Evolutionary conservation across 2,797 vertebrate genomes (phyloP), one percentile per base, ranked within the genome.

Genomic region (Pseudochirops cupreus): DNA sequence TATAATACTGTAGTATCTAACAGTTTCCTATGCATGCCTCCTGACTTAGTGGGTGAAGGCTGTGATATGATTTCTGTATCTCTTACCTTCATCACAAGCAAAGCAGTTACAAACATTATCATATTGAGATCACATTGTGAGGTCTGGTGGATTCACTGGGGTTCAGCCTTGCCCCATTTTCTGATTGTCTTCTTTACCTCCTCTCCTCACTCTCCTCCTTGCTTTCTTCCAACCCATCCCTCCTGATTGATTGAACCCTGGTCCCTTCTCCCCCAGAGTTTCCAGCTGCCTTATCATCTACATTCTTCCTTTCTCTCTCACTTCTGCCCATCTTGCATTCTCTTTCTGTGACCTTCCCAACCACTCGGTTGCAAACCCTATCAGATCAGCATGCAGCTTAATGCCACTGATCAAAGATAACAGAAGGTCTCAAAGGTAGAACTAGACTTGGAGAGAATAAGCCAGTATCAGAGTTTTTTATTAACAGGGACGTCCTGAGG

Each of bases 71-170:
- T 91, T 93, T 92, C 94, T 94, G 92, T 26, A 56, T 93, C 94
- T 95, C 55, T 96, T 59, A 55, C 62, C 53, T 94, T 94, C 33
- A 92, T 93, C 94, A 96, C 56, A 94, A 95, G 13, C 59, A 53
- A 95, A 57, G 58, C 56, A 93, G 67, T 24, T 46, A 39, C 21
- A 82, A 46, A 39, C 21, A 74, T 39, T 39, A 24, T 82, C n/a
- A 21, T 82, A 82, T 3, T 82, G 67, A 82, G n/a, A 21, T 82
- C n/a, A 82, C 46, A 82, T 5, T 24, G 33, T 67, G 14, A 67
- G 33, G 5, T n/a, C n/a, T 82, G 16, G 67, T 82, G n/a, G 67
- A 82, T 24, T 6, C n/a, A 21, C 18, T 24, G 9, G 18, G 9
- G 2, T 82, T 39, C 33, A 74, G 39, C 18, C n/a, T 74, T 74